Conservation (phyloP, 2,888 invertebrate species). For the Chloroclystis v-ata region DNA sequence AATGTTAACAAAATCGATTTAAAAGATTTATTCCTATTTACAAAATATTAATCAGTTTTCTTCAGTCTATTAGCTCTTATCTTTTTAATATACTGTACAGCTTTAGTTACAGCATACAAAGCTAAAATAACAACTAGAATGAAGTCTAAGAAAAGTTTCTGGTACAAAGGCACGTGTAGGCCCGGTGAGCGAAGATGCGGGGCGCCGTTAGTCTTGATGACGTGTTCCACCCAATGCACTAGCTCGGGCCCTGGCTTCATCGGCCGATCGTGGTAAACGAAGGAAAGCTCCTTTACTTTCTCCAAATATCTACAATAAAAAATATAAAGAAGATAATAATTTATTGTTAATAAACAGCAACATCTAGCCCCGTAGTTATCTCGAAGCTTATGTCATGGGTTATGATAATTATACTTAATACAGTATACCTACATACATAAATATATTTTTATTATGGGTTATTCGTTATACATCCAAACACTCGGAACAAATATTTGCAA, state of each 20-base stretch:
- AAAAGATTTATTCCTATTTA: neutral
- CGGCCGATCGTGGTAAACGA: conserved; percentile 43
- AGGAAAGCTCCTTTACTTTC: conserved; percentile 38
- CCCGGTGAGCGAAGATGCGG: conserved; percentile 44
- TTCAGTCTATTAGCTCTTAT: neutral
- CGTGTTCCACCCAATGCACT: conserved; percentile 47
- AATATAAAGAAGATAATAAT: too few species aligned
- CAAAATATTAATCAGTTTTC: neutral
- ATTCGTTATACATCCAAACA: too few species aligned
- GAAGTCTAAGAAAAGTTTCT: conserved; percentile 45
- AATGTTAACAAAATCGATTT: neutral
- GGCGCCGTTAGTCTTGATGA: conserved; percentile 41
- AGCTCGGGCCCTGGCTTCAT: conserved; percentile 38
- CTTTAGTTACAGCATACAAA: conserved; percentile 4
- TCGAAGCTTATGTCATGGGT: too few species aligned
- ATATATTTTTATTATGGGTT: too few species aligned
- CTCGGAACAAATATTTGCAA: too few species aligned
- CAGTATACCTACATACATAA: too few species aligned
- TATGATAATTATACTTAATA: too few species aligned
- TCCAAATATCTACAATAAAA: conserved; percentile 33
- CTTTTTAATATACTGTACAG: conserved; percentile 1
- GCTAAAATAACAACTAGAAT: conserved; percentile 5
- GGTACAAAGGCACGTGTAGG: conserved; percentile 41
- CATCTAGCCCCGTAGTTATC: too few species aligned
- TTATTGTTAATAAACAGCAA: too few species aligned